A percentile compares a stretch with the other conserved stretches of the same genome.
Conservation (phyloP, 2,113 vertebrate species). For the Tringa solitaria region DNA sequence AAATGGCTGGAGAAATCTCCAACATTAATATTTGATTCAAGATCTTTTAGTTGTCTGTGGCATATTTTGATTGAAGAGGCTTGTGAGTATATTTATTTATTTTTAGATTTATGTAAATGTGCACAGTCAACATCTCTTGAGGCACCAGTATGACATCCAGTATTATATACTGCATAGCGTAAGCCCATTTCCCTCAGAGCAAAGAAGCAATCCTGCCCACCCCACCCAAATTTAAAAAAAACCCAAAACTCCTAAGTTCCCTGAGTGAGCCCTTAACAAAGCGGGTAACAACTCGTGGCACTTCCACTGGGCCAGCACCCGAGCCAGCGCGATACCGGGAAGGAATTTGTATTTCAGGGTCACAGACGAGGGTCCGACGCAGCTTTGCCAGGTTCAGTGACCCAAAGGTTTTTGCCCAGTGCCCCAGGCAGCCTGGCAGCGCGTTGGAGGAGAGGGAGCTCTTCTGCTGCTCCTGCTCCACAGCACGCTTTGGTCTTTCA, state of each 20-base stretch:
- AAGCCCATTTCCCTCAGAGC: not conserved
- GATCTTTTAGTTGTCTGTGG: constrained; percentile 76
- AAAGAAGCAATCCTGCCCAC: not conserved
- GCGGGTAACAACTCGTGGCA: not conserved
- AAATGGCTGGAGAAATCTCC: constrained; percentile 69
- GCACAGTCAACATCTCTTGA: constrained; percentile 39
- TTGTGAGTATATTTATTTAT: constrained; percentile 66
- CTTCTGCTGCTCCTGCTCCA: not conserved
- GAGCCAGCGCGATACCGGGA: fast-evolving
- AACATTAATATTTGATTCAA: constrained; percentile 82
- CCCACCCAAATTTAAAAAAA: not conserved
- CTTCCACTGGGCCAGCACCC: fast-evolving
- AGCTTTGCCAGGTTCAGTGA: not conserved
- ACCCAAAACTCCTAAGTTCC: not conserved
- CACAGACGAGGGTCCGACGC: fast-evolving
- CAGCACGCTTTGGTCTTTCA: not conserved
- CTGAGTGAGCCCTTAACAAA: not conserved
- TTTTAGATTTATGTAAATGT: constrained; percentile 66
- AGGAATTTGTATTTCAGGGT: not conserved
- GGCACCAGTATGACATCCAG: constrained; percentile 2
- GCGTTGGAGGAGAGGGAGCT: fast-evolving
- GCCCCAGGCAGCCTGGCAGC: not conserved
- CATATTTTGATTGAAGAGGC: constrained; percentile 81
- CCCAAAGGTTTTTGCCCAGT: not conserved
- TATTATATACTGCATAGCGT: fast-evolving